Evolutionary conservation across 2,797 vertebrate species (phyloP), one percentile per base, ranked within the genome.

Genomic region (Pipistrellus nathusii): DNA sequence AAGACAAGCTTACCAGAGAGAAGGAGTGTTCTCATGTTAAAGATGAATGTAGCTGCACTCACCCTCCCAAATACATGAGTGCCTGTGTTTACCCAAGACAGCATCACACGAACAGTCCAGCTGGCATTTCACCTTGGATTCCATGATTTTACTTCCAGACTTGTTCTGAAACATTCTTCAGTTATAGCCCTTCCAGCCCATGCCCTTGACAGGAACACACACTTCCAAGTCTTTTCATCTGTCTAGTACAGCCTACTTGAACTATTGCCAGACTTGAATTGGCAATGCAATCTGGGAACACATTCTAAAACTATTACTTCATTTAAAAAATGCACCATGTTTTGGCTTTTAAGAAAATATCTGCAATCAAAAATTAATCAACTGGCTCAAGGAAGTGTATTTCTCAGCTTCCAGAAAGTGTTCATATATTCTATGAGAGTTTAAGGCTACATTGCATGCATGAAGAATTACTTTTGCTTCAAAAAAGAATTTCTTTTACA

Each of bases 341-440:
- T 95, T 93, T 92, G 23, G 77, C 88, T 82, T 86, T 90, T 85
- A 88, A 81, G 48, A 86, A 86, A 94, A 64, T 6, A 90, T 86
- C 81, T 14, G 55, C 82, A 68, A n/a, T 94, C 77, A 88, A 83
- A 93, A 96, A 87, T 73, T 27, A 53, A 95, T 82, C 71, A 53
- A 35, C 68, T 73, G 46, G 30, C 46, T 88, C 68, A 81, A 93
- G 51, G 30, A 87, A 48, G 9, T 76, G 5, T 85, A 72, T 81
- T 92, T 88, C 46, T 94, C 53, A 88, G 23, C 32, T 76, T 93
- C 41, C 83, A 90, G 64, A 90, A 94, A 71, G 18, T 76, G 30
- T 86, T 88, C 46, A 41, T 76, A 59, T 62, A 51, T 48, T 10
- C 71, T 76, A 57, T 57, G 46, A 88, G 53, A 57, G 38, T 82